A percentile compares a stretch with the other conserved stretches of the same genome.
Evolutionary conservation across 1,140 invertebrate genomes (phyloP).

Genomic region (Zaprionus capensis): DNA sequence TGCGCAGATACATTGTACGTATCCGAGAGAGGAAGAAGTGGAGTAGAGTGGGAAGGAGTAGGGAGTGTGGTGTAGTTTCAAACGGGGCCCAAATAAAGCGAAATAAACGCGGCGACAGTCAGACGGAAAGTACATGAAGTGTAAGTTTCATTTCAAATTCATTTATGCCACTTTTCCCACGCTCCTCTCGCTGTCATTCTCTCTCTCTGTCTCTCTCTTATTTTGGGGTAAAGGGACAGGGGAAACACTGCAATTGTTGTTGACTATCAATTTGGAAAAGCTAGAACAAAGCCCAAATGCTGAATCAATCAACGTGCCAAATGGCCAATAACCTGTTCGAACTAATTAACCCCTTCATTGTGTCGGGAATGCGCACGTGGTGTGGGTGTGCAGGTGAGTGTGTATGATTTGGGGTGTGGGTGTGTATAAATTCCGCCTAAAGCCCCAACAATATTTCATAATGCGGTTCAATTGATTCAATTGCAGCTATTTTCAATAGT

Average conservation of each 20-base stretch:
- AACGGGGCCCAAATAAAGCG: constrained; percentile 21
- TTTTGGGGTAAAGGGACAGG: neutral
- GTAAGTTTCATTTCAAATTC: constrained; percentile 80
- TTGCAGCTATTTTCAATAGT: constrained; percentile 44
- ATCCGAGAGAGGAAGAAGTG: neutral
- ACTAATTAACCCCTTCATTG: constrained; percentile 44
- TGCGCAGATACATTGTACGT: constrained; percentile 67
- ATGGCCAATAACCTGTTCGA: constrained; percentile 23
- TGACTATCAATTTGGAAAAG: neutral
- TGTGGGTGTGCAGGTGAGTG: neutral
- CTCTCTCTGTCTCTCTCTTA: neutral
- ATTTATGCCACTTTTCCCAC: constrained; percentile 57
- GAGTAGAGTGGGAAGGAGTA: neutral
- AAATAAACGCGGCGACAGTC: constrained; percentile 34
- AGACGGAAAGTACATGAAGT: constrained; percentile 68
- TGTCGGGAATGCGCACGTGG: constrained; percentile 2
- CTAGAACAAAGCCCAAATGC: neutral
- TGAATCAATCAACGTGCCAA: constrained; percentile 9
- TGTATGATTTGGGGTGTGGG: neutral
- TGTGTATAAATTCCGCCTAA: constrained; percentile 14
- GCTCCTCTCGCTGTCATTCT: too few relatives aligned
- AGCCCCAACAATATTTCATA: constrained; percentile 51
- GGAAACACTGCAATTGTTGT: neutral
- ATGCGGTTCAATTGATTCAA: constrained; percentile 57
- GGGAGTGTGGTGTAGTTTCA: constrained; percentile 3